A percentile compares a stretch with the other conserved stretches of the same genome.
Evolutionary conservation across 2,113 vertebrate genomes (phyloP).

Genomic region (Oncorhynchus nerka): DNA sequence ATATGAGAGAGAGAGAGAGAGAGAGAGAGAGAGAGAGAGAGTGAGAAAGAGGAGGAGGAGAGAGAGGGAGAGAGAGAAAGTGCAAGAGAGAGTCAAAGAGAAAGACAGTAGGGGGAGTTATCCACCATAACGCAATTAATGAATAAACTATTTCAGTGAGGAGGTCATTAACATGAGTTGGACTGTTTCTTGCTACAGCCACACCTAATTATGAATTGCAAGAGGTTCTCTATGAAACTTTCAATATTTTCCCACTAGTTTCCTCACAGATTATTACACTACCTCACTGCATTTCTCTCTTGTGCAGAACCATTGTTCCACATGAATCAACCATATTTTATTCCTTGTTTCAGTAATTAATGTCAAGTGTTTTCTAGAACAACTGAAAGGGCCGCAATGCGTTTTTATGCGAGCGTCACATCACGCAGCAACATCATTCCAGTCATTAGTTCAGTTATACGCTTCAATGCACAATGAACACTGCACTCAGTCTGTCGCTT

Average conservation of each 20-base stretch:
- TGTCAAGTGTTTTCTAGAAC: conserved; percentile 52
- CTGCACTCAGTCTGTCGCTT: too few species aligned
- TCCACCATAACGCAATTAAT: conserved; percentile 54
- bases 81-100: conserved; percentile 33
- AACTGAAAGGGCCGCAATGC: conserved; percentile 47
- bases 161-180: conserved; percentile 50
- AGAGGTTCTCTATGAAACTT: conserved; percentile 16
- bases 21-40: conserved; percentile 2
- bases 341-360: conserved; percentile 45
- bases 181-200: too few species aligned
- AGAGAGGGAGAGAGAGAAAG: background rate
- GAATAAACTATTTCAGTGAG: conserved; percentile 48
- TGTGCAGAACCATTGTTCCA: conserved; percentile 16
- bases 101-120: conserved; percentile 2
- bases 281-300: too few species aligned
- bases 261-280: too few species aligned
- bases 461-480: conserved; percentile 52
- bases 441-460: conserved; percentile 53
- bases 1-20: too few species aligned
- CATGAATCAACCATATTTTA: conserved; percentile 48
- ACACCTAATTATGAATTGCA: conserved; percentile 3
- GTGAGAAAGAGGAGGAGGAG: conserved; percentile 11
- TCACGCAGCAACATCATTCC: conserved; percentile 33
- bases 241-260: conserved; percentile 31
- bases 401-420: conserved; percentile 45